Percentiles rank a stretch among this genome's conserved stretches.
Evolutionary conservation across 2,888 invertebrate species (phyloP).

Genomic region (Drosophila mercatorum): DNA sequence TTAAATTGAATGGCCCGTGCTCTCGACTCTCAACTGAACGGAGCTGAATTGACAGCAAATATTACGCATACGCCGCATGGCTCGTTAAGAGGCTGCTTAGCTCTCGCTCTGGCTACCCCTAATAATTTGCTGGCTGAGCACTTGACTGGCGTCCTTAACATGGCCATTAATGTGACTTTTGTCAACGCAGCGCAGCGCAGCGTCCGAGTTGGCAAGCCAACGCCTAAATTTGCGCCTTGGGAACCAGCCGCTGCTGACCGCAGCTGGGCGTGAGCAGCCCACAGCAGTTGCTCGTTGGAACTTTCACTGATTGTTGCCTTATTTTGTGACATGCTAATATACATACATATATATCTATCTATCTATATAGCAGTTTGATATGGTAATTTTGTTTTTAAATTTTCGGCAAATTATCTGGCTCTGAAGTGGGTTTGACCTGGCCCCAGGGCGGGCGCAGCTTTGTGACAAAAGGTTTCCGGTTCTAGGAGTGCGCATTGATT

Average conservation of each 20-base stretch:
- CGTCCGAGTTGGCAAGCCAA: conserved; percentile 19
- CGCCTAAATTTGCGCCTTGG: conserved; percentile 47
- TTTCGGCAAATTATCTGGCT: conserved; percentile 41
- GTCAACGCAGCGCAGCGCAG: conserved; percentile 67
- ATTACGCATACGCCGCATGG: conserved; percentile 45
- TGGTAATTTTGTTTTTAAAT: conserved; percentile 54
- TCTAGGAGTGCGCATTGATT: conserved; percentile 18
- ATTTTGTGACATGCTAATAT: conserved; percentile 38
- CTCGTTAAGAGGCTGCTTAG: conserved; percentile 39
- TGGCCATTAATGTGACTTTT: conserved; percentile 76
- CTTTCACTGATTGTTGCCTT: conserved; percentile 49
- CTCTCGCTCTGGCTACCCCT: conserved; percentile 25
- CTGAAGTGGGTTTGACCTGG: background rate
- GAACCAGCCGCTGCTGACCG: conserved; percentile 25
- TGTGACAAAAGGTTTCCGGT: background rate
- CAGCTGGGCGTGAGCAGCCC: conserved; percentile 3
- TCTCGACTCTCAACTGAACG: background rate
- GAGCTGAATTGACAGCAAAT: conserved; percentile 27
- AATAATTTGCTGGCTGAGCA: conserved; percentile 73
- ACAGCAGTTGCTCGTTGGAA: conserved; percentile 16
- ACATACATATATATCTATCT: background rate
- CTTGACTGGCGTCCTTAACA: conserved; percentile 69
- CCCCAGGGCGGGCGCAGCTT: too few species aligned
- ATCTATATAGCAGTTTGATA: conserved; percentile 11
- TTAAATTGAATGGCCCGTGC: conserved; percentile 11